Conservation (phyloP, 2,797 vertebrate species). For the Smutsia gigantea region DNA sequence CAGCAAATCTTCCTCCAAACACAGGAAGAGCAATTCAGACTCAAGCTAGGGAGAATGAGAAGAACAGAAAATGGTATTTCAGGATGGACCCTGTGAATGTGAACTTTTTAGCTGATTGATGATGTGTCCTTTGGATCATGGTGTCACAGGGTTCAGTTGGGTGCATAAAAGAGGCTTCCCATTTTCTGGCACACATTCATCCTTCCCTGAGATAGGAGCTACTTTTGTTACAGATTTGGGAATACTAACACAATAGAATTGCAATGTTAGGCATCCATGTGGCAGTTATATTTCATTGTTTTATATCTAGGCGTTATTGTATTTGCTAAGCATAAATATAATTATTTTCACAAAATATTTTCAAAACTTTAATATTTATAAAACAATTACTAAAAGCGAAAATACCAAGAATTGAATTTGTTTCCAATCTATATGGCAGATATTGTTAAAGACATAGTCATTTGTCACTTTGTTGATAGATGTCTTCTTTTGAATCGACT, state of each 20-base stretch:
- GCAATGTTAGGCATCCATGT: neutral
- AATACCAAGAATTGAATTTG: neutral
- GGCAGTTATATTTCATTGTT: neutral
- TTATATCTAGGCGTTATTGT: neutral
- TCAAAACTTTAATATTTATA: neutral
- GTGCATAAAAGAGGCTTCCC: neutral
- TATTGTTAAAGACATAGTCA: neutral
- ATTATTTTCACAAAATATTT: neutral
- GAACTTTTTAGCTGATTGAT: neutral
- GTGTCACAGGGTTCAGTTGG: neutral
- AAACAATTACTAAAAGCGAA: neutral
- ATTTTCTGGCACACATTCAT: neutral
- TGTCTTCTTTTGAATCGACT: neutral
- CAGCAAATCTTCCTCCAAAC: neutral
- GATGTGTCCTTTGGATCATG: too few relatives aligned
- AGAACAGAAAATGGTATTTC: neutral
- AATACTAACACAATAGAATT: neutral
- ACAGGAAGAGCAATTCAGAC: neutral
- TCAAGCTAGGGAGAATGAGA: neutral
- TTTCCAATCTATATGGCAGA: neutral
- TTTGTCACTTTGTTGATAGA: neutral
- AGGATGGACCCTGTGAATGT: neutral
- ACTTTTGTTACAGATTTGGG: neutral
- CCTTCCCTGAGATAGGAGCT: neutral
- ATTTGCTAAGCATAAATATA: neutral